phyloP scores from a whole-genome alignment of 2,797 vertebrate species.

The Liasis olivaceus region DNA sequence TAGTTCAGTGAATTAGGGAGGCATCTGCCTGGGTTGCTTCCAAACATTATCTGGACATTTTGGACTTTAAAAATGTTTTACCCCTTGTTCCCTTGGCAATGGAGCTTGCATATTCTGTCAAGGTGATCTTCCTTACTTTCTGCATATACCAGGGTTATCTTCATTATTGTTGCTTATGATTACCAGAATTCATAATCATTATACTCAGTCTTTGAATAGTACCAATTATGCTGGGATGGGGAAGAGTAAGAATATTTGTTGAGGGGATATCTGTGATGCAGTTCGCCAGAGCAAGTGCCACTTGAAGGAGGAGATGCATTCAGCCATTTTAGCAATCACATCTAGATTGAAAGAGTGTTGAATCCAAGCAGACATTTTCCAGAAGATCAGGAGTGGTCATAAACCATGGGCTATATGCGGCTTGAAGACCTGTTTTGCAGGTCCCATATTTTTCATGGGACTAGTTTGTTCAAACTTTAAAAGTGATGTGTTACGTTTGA shows the following conservation, averaged over 20 bases:
- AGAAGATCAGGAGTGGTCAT: not conserved
- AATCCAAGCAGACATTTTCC: not conserved
- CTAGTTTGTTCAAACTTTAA: not conserved
- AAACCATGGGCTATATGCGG: not conserved
- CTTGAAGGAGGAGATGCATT: not conserved
- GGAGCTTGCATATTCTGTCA: too few relatives aligned
- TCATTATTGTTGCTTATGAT: not conserved
- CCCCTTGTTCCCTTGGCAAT: too few relatives aligned
- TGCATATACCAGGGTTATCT: not conserved
- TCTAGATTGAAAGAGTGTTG: not conserved
- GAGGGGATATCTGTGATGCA: not conserved
- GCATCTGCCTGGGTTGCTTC: not conserved
- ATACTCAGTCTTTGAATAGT: accelerated
- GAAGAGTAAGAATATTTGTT: not conserved
- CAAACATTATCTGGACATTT: not conserved
- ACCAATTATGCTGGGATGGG: not conserved
- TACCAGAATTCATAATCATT: not conserved
- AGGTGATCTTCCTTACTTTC: not conserved
- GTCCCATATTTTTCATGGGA: not conserved
- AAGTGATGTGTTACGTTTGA: not conserved
- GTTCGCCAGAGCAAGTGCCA: not conserved
- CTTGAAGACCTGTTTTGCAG: not conserved
- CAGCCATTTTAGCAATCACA: not conserved
- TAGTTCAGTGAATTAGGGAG: not conserved
- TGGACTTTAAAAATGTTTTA: too few relatives aligned